Evolutionary conservation across 1,140 invertebrate genomes (phyloP).

Genomic region (Pollicipes pollicipes): DNA sequence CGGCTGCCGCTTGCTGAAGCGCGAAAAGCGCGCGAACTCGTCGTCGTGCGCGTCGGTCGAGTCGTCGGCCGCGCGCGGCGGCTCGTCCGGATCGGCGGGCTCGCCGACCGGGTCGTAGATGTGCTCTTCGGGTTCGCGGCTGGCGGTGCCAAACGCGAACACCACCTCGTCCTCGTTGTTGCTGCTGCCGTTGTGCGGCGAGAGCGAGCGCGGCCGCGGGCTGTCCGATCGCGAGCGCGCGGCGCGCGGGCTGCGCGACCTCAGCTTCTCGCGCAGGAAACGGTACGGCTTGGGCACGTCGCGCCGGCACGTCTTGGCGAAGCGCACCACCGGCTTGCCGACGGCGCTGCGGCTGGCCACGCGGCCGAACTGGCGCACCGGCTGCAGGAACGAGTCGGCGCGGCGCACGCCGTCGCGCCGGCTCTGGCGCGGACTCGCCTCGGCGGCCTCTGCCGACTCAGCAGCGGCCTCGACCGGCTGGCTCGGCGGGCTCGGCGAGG

Average conservation of each 20-base stretch:
- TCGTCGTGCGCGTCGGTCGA: neutral
- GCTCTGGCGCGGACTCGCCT: neutral
- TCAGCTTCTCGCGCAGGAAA: neutral
- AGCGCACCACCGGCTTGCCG: slow-evolving; percentile 2
- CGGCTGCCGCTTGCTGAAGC: neutral
- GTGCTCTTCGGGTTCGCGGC: neutral
- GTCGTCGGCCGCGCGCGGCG: neutral
- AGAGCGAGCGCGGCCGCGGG: neutral
- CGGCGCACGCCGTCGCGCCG: neutral
- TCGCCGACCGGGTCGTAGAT: neutral
- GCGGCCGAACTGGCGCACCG: neutral
- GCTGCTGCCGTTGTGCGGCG: neutral
- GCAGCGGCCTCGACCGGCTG: no score
- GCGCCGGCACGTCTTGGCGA: slow-evolving; percentile 3
- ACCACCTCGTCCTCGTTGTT: neutral
- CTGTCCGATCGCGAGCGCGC: neutral
- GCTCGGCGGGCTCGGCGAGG: no score
- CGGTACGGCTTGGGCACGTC: slow-evolving; percentile 4
- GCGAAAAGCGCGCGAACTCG: neutral
- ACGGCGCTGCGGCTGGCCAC: slow-evolving; percentile 1
- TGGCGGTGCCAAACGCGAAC: neutral
- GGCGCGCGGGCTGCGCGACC: neutral
- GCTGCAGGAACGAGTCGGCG: neutral
- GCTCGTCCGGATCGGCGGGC: neutral
- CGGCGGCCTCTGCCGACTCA: neutral